phyloP scores from a whole-genome alignment of 2,797 vertebrate genomes.

The Helicolenus hilgendorfi region DNA sequence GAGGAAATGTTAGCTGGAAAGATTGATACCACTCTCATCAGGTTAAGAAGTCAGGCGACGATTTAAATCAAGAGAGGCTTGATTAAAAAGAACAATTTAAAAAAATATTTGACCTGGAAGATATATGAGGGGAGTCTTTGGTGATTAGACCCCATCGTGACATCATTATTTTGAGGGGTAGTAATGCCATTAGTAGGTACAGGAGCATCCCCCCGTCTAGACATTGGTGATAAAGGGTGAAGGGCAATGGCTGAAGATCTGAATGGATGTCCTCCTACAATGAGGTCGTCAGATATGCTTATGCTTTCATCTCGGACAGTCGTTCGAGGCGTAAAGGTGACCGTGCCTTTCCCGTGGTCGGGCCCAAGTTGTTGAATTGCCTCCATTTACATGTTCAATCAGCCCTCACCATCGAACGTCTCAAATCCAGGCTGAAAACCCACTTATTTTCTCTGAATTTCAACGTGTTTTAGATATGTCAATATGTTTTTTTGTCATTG shows the following conservation, averaged over 20 bases:
- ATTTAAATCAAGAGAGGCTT: neutral
- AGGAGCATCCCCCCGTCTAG: neutral
- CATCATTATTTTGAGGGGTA: neutral
- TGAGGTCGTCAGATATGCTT: too few species aligned
- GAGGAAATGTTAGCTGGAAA: fast-evolving
- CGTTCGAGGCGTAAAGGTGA: too few species aligned
- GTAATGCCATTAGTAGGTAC: neutral
- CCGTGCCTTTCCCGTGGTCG: too few species aligned
- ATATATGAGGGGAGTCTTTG: neutral
- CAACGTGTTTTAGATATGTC: too few species aligned
- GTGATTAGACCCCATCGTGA: neutral
- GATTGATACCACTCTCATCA: neutral
- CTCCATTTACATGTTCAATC: too few species aligned
- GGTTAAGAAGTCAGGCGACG: neutral
- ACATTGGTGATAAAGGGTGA: neutral
- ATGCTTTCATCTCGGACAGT: too few species aligned
- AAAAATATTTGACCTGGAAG: neutral
- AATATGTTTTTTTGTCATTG: too few species aligned
- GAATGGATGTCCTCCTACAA: neutral
- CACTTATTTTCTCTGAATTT: too few species aligned
- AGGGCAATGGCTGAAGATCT: neutral
- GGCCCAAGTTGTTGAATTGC: too few species aligned
- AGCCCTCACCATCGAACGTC: too few species aligned
- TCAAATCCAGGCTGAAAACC: too few species aligned
- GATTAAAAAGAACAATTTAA: neutral